Evolutionary conservation across 2,113 vertebrate genomes (phyloP).

Genomic region (Strix uralensis): DNA sequence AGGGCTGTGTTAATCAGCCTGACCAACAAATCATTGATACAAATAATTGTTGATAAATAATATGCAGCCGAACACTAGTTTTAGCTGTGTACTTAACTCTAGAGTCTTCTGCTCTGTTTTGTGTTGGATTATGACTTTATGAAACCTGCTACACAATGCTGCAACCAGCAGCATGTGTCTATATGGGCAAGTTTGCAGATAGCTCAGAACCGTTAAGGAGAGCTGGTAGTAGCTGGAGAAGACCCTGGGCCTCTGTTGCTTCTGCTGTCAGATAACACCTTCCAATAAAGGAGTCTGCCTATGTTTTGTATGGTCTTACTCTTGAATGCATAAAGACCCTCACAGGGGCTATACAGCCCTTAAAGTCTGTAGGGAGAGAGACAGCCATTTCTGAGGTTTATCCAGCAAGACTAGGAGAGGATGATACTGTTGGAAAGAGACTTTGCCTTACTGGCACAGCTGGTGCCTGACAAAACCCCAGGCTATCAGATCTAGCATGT

Average conservation of each 20-base stretch:
- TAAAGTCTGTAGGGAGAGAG: not conserved
- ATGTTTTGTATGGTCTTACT: not conserved
- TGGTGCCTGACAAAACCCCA: not conserved
- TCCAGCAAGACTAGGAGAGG: not conserved
- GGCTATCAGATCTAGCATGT: not conserved
- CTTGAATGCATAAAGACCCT: not conserved
- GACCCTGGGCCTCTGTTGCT: not conserved
- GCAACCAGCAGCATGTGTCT: not conserved
- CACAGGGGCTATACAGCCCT: not conserved
- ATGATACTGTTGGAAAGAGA: not conserved
- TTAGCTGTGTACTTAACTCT: not conserved
- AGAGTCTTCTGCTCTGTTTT: not conserved
- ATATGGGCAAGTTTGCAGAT: not conserved
- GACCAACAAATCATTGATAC: fast-evolving
- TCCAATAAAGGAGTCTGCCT: not conserved
- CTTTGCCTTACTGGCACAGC: not conserved
- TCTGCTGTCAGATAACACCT: not conserved
- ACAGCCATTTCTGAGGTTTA: not conserved
- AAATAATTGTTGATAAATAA: not conserved
- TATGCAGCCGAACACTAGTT: not conserved
- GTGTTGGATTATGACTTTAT: not conserved
- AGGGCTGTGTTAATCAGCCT: not conserved
- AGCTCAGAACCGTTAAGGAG: not conserved
- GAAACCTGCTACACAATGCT: not conserved
- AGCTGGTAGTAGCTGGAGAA: not conserved